These are phyloP conservation scores for Sparidentex hasta DNA, from an alignment of 2,797 vertebrate species.

Conservation along the genomic window DNA sequence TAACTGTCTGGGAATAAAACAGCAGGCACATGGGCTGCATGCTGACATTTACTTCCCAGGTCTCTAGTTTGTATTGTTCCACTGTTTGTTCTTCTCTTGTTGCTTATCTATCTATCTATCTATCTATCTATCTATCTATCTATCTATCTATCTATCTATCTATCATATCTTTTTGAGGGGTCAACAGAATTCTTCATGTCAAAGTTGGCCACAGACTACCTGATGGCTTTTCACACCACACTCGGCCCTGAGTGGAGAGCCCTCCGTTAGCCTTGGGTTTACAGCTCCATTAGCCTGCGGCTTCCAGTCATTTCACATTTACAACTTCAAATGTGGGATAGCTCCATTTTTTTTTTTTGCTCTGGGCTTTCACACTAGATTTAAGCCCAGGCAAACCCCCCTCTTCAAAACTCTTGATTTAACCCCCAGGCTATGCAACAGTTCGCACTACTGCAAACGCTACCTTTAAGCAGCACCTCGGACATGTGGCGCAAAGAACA, in stretches of 20 bases:
- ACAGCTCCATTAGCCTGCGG: conserved; percentile 57
- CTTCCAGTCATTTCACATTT: conserved; percentile 67
- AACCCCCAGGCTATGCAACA: conserved; percentile 29
- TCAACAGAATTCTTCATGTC: conserved; percentile 18
- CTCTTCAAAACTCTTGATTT: conserved; percentile 37
- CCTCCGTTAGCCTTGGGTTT: conserved; percentile 60
- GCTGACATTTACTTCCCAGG: conserved; percentile 69
- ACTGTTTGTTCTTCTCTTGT: background rate
- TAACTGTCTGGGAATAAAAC: conserved; percentile 61
- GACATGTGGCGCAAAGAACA: conserved; percentile 31
- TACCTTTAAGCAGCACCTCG: conserved; percentile 36
- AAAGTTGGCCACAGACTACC: conserved; percentile 41
- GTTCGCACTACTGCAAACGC: conserved; percentile 43
- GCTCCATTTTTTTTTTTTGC: conserved; percentile 44
- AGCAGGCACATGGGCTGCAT: conserved; percentile 49
- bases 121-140: conserved; percentile 1
- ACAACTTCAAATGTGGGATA: conserved; percentile 50
- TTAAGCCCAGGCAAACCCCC: conserved; percentile 49
- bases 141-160: background rate
- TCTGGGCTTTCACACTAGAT: conserved; percentile 47
- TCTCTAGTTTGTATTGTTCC: conserved; percentile 38
- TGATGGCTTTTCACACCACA: conserved; percentile 44
- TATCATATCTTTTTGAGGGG: background rate
- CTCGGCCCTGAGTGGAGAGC: conserved; percentile 43
- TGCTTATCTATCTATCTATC: background rate